phyloP scores from a whole-genome alignment of 2,113 vertebrate genomes.

The Noturus placidus region DNA sequence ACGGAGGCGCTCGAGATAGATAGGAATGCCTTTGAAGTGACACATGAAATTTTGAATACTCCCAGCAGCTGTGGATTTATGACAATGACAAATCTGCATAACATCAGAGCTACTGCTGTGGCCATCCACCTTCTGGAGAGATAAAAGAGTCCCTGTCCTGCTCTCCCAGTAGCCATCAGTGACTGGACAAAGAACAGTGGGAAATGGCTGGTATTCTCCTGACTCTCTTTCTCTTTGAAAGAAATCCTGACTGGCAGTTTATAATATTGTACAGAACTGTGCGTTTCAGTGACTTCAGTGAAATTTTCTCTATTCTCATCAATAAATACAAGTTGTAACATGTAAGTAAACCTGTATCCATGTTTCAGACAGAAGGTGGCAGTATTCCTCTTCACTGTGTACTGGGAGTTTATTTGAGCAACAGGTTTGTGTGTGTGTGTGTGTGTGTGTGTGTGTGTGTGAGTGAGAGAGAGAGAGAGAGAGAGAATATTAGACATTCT shows the following conservation, averaged over 20 bases:
- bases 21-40: conserved; percentile 77
- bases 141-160: conserved; percentile 63
- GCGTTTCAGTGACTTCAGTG: background rate
- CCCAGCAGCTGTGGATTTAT: conserved; percentile 77
- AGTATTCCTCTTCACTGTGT: conserved; percentile 20
- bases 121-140: conserved; percentile 61
- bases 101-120: conserved; percentile 71
- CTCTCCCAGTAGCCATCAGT: conserved; percentile 55
- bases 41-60: conserved; percentile 71
- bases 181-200: conserved; percentile 56
- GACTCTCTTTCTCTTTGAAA: no score
- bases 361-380: conserved; percentile 41
- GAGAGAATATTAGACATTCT: background rate
- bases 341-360: background rate
- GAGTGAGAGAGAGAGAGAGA: background rate
- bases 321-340: background rate
- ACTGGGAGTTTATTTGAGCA: background rate
- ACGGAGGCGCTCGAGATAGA: conserved; percentile 60
- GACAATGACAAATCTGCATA: conserved; percentile 77
- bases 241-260: background rate
- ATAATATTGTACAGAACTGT: background rate
- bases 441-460: background rate
- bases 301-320: no score
- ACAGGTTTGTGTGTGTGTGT: conserved; percentile 20
- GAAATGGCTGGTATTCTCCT: conserved; percentile 51